Base-by-base conservation (phyloP, 2,888 invertebrate species). In the Netelia inedita region DNA sequence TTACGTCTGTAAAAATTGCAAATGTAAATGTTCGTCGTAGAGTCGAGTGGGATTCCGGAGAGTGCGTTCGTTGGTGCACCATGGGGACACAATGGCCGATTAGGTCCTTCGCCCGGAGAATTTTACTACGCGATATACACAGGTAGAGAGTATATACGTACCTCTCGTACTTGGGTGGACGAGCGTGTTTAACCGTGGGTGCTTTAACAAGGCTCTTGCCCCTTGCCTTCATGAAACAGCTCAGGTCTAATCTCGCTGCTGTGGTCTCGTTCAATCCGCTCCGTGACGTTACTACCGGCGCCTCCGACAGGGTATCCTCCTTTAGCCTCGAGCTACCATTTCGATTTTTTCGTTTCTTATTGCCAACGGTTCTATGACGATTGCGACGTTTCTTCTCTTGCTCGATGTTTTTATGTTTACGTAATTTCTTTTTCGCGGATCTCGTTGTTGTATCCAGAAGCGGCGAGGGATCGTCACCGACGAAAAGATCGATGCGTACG, bases 251-350 rank as follows among this genome's bases (percentile, higher is more conserved):
- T 85, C 87, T 88, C 46, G 90, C 88, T 74, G 89, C 88, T 81
- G 90, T 86, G 78, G 92, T 92, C 85, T 90, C 91, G 87, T 92
- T 92, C 78, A 92, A 87, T 68, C 85, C 88, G 19, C 75, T 84
- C 80, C 73, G 76, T 46, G 83, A 79, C 35, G 83, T 82, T 66
- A 82, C 82, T 23, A 79, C 79, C 1, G 87, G 68, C 66, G 85
- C 71, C 73, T 87, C 88, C 19, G 88, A 85, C 79, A 87, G 71
- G 16, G 89, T 82, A 65, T 87, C 88, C 80, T 86, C 89, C 3
- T 65, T 66, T 50, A 83, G 66, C 66, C 81, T 72, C 46, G 68
- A 66, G 76, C 73, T 84, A 72, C 83, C 66, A 66, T 84, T 80
- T 72, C 66, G 72, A 53, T 71, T 78, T 63, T 59, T 80, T 66